Base-by-base conservation (phyloP, 1,140 invertebrate species). In the Orussus abietinus region DNA sequence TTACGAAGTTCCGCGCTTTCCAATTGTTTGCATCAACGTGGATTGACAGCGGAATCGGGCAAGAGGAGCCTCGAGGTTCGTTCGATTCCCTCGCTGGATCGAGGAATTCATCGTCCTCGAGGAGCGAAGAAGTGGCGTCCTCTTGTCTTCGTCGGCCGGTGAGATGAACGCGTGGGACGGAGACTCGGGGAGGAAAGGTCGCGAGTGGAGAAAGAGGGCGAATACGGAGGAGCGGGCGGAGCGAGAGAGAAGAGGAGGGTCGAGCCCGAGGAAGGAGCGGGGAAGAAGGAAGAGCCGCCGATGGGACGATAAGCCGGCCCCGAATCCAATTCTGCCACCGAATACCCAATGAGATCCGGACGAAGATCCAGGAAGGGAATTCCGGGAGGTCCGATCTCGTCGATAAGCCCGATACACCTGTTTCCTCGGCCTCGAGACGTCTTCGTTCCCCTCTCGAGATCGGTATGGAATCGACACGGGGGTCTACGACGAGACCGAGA, bases 401-500 rank as follows among this genome's bases (percentile, higher is more conserved):
- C 12, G 51, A 53, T 56, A 56, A 55, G 45, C 6, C 22, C 22
- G 22, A 30, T 53, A 56, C 53, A 56, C 53, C 53, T 56, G 53
- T 56, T 51, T 33, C 21, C 21, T n/a, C 9, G 11, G 9, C 21
- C 20, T 19, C 20, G 25, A 38, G 43, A 43, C 34, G 29, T 31
- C n/a, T n/a, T 31, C 29, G 11, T 5, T 31, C 29, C 11, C 29
- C 29, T 31, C n/a, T n/a, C 15, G 29, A 4, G 15, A 31, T 31
- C 12, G 19, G 41, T 34, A n/a, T n/a, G n/a, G n/a, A n/a, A n/a
- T n/a, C n/a, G n/a, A n/a, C n/a, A n/a, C n/a, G n/a, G n/a, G n/a
- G n/a, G n/a, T n/a, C n/a, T n/a, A n/a, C n/a, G n/a, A n/a, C n/a
- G n/a, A n/a, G n/a, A n/a, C n/a, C n/a, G n/a, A n/a, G n/a, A n/a